Evolutionary conservation across 2,888 invertebrate genomes (phyloP), one percentile per base, ranked within the genome.

Genomic region (Apodemia mormo): DNA sequence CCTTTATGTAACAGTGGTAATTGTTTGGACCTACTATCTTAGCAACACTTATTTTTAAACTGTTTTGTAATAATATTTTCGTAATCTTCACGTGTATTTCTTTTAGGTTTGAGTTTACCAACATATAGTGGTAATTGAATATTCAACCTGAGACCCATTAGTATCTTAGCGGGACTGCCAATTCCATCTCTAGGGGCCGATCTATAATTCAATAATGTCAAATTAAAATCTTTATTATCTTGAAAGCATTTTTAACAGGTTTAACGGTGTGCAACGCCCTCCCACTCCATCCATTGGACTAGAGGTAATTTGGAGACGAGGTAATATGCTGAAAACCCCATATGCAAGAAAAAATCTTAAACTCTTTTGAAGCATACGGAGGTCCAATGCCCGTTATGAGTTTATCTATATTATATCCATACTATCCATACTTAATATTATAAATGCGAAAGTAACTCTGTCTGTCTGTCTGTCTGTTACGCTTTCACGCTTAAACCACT

Each of bases 361-460:
- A 74, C 67, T 73, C 72, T 3, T n/a, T 68, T 0, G 72, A 74
- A 1, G 67, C 29, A 54, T 71, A 74, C 6, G 72, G 72, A 5
- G 74, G 70, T 0, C 72, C 76, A 56, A 76, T 77, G 52, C 74
- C 76, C 1, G 71, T 81, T 54, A 77, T 76, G 58, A 71, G 65
- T 14, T 68, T n/a, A n/a, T n/a, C n/a, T n/a, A n/a, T n/a, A n/a
- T n/a, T n/a, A n/a, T n/a, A n/a, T n/a, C n/a, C n/a, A n/a, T n/a
- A n/a, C n/a, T n/a, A n/a, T n/a, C n/a, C n/a, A n/a, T n/a, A n/a
- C n/a, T n/a, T n/a, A n/a, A n/a, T n/a, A n/a, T n/a, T n/a, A n/a
- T n/a, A n/a, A n/a, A n/a, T n/a, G n/a, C n/a, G n/a, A n/a, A n/a
- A n/a, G n/a, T n/a, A n/a, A n/a, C n/a, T n/a, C n/a, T n/a, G n/a